Percentiles rank a stretch among this genome's conserved stretches.
phyloP scores from a whole-genome alignment of 2,888 invertebrate genomes.

The Microdon myrmicae region DNA sequence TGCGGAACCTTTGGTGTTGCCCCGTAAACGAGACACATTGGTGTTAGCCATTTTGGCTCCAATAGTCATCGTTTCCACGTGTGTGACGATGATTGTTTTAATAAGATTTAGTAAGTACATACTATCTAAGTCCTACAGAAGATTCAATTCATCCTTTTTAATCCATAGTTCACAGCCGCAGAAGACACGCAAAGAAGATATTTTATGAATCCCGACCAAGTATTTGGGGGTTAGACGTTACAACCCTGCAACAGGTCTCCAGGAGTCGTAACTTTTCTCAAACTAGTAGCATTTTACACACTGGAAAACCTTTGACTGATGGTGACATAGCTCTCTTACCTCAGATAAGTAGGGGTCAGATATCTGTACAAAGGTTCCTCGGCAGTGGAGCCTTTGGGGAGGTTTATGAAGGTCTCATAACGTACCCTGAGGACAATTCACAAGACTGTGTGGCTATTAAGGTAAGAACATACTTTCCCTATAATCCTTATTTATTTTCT shows the following conservation, averaged over 20 bases:
- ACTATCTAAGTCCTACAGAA: slow-evolving; percentile 2
- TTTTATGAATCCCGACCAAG: slow-evolving; percentile 69
- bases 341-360: slow-evolving; percentile 86
- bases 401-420: slow-evolving; percentile 91
- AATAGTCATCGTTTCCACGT: slow-evolving; percentile 66
- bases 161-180: slow-evolving; percentile 72
- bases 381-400: slow-evolving; percentile 98
- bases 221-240: slow-evolving; percentile 83
- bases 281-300: slow-evolving; percentile 86
- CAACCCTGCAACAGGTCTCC: slow-evolving; percentile 86
- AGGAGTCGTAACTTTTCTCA: slow-evolving; percentile 76
- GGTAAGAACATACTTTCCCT: slow-evolving; percentile 66
- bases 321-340: slow-evolving; percentile 84
- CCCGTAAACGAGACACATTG: slow-evolving; percentile 66
- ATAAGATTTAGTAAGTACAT: slow-evolving; percentile 59
- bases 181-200: slow-evolving; percentile 77
- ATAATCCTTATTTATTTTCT: slow-evolving; percentile 4
- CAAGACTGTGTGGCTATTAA: slow-evolving; percentile 91
- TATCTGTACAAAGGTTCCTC: slow-evolving; percentile 86
- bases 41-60: slow-evolving; percentile 75
- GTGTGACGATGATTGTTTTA: slow-evolving; percentile 59
- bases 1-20: slow-evolving; percentile 62
- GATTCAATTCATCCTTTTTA: not conserved
- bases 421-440: slow-evolving; percentile 72
- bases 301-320: slow-evolving; percentile 73